Evolutionary conservation across 2,113 vertebrate species (phyloP).

Genomic region (Osmerus eperlanus): DNA sequence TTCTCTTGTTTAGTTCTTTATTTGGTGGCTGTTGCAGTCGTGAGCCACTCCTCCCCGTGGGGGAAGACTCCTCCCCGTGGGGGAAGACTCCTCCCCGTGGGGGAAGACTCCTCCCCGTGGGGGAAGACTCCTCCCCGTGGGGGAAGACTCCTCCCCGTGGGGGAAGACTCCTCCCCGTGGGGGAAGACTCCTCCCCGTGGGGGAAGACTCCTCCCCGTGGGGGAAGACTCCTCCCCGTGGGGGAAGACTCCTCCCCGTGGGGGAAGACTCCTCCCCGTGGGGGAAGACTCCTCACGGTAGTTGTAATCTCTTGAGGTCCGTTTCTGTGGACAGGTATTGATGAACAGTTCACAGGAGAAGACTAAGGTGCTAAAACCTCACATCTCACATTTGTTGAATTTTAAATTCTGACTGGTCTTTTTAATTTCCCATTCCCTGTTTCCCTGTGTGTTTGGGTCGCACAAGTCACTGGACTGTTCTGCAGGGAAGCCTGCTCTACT

Average conservation of each 20-base stretch:
- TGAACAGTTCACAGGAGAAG: slow-evolving; percentile 30
- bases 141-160: no score
- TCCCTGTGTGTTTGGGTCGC: slow-evolving; percentile 42
- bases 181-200: no score
- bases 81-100: no score
- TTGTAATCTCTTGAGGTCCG: slow-evolving; percentile 44
- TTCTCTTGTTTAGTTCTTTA: slow-evolving; percentile 66
- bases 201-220: no score
- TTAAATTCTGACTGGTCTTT: slow-evolving; percentile 12
- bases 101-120: no score
- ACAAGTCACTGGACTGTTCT: slow-evolving; percentile 64
- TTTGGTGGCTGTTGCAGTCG: slow-evolving; percentile 63
- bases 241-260: no score
- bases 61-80: slow-evolving; percentile 27
- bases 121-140: no score
- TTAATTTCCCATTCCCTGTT: slow-evolving; percentile 10
- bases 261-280: no score
- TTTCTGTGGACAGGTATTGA: slow-evolving; percentile 53
- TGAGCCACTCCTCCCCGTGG: slow-evolving; percentile 25
- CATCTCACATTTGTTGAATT: slow-evolving; percentile 52
- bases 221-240: no score
- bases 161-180: no score
- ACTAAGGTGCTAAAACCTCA: slow-evolving; percentile 55
- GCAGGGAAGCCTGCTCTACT: no score
- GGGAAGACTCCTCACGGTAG: background rate